Evolutionary conservation across 2,888 invertebrate species (phyloP).

Genomic region (Phorcus lineatus): DNA sequence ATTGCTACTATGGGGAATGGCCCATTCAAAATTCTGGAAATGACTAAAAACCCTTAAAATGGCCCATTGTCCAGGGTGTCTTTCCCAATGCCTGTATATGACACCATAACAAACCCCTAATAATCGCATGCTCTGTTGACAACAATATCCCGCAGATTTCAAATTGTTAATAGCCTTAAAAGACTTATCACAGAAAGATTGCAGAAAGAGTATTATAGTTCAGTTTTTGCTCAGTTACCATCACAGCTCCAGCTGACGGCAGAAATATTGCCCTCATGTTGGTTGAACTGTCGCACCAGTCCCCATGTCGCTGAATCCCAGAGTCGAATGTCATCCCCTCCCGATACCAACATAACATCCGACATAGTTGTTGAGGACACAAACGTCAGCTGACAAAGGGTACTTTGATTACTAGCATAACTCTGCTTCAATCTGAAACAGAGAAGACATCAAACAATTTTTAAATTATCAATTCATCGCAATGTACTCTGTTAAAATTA

Average conservation of each 20-base stretch:
- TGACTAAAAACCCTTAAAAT: no score
- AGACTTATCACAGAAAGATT: no score
- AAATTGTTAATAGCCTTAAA: no score
- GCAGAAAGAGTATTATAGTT: no score
- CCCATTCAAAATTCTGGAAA: no score
- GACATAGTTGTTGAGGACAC: slow-evolving; percentile 22
- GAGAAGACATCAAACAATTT: neutral
- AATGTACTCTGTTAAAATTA: neutral
- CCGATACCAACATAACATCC: slow-evolving; percentile 61
- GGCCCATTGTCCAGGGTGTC: no score
- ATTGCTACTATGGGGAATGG: no score
- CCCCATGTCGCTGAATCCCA: slow-evolving; percentile 65
- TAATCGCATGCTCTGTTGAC: no score
- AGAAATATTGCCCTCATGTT: slow-evolving; percentile 63
- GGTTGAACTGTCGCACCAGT: slow-evolving; percentile 64
- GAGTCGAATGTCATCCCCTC: slow-evolving; percentile 71
- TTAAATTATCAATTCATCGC: neutral
- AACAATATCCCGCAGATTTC: no score
- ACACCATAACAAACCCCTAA: no score
- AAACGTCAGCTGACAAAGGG: neutral
- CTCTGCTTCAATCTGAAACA: neutral
- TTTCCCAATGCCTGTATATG: no score
- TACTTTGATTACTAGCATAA: neutral
- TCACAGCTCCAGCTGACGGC: slow-evolving; percentile 67
- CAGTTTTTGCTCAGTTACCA: slow-evolving; percentile 41